phyloP scores from a whole-genome alignment of 1,140 invertebrate genomes.

The Copidosoma floridanum region DNA sequence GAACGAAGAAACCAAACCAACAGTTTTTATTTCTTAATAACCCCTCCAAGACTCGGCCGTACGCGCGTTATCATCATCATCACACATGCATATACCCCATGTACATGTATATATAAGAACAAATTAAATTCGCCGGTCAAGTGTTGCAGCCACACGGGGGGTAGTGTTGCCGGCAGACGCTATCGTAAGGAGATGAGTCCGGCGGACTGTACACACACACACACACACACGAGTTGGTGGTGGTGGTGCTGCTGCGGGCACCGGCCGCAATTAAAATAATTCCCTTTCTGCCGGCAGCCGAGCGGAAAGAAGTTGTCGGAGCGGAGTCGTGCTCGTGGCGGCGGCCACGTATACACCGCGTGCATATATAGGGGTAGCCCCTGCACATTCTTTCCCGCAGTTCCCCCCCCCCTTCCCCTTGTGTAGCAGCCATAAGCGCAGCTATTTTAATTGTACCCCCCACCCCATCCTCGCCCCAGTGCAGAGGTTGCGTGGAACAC shows the following conservation, averaged over 20 bases:
- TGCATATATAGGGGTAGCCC: slow-evolving; percentile 19
- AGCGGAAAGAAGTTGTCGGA: slow-evolving; percentile 53
- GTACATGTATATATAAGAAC: too few relatives aligned
- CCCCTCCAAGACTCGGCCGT: too few relatives aligned
- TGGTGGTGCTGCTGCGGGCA: slow-evolving; percentile 48
- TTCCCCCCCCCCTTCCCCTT: slow-evolving; percentile 5
- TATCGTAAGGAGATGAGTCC: slow-evolving; percentile 20
- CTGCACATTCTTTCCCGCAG: slow-evolving; percentile 26
- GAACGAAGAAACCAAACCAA: too few relatives aligned
- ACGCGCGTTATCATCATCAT: too few relatives aligned
- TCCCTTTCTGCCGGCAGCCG: slow-evolving; percentile 56
- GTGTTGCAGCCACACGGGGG: too few relatives aligned
- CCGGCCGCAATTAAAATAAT: slow-evolving; percentile 60
- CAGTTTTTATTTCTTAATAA: too few relatives aligned
- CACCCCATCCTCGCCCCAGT: too few relatives aligned
- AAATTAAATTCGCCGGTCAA: too few relatives aligned
- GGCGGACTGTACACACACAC: slow-evolving; percentile 21
- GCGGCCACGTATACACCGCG: slow-evolving; percentile 28
- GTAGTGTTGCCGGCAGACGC: too few relatives aligned
- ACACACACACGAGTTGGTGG: slow-evolving; percentile 14
- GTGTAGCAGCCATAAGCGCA: slow-evolving; percentile 40
- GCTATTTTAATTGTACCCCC: slow-evolving; percentile 53
- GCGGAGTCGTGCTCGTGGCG: slow-evolving; percentile 29
- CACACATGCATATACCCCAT: too few relatives aligned
- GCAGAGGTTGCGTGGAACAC: slow-evolving; percentile 21